Conservation (phyloP, 2,888 invertebrate species). For the Tetanocera ferruginea region DNA sequence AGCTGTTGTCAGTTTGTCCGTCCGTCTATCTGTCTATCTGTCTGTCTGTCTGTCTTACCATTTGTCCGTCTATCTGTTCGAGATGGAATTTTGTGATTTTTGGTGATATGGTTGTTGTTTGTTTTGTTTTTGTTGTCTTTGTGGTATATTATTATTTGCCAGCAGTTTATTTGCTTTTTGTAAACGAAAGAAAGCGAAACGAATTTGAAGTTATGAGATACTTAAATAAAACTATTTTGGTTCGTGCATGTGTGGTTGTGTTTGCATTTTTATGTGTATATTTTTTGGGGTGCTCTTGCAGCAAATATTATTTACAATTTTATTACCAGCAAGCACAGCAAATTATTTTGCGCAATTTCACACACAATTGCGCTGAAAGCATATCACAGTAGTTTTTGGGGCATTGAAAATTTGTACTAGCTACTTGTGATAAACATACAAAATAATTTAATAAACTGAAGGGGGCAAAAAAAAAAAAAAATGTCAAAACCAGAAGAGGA, state of each 20-base stretch:
- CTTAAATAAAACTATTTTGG: background rate
- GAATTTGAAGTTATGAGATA: background rate
- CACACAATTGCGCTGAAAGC: background rate
- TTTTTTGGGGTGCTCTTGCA: background rate
- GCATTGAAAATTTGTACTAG: no score
- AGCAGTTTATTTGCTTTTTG: slow-evolving; percentile 19
- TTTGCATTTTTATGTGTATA: background rate
- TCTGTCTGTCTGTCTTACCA: background rate
- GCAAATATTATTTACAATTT: slow-evolving; percentile 17
- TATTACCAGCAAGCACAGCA: background rate
- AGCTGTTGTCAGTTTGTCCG: background rate
- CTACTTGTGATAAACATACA: no score
- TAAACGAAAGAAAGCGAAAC: slow-evolving; percentile 12
- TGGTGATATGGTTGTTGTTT: slow-evolving; percentile 9
- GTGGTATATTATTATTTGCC: slow-evolving; percentile 18
- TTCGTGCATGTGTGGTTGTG: background rate
- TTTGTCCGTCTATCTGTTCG: background rate
- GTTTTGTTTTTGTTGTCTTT: background rate
- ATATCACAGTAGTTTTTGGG: no score
- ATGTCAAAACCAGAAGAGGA: no score
- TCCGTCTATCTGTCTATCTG: background rate
- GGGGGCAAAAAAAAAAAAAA: no score
- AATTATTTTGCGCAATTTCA: slow-evolving; percentile 5
- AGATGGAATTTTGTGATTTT: slow-evolving; percentile 27
- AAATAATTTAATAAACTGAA: no score